Percentiles rank a stretch among this genome's conserved stretches.
Conservation (phyloP, 2,888 invertebrate genomes). For the Epirrita christyi region DNA sequence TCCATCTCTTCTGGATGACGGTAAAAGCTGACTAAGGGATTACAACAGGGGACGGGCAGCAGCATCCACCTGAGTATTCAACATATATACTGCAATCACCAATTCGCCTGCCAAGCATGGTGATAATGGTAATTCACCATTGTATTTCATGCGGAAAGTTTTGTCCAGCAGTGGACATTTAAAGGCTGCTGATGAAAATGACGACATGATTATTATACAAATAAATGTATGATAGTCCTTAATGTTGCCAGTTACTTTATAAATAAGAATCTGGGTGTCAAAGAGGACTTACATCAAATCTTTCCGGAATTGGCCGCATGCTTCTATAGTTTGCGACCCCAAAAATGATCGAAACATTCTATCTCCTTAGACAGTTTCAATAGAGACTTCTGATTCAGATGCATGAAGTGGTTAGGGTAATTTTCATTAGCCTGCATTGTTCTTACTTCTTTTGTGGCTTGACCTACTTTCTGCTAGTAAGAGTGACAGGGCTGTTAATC, state of each 20-base stretch:
- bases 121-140: no score
- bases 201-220: not conserved
- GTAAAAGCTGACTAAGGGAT: no score
- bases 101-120: no score
- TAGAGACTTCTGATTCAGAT: no score
- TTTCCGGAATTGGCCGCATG: slow-evolving; percentile 77
- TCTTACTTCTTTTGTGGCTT: not conserved
- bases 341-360: slow-evolving; percentile 67
- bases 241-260: slow-evolving; percentile 21
- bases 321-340: slow-evolving; percentile 62
- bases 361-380: not conserved
- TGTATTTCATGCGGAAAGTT: no score
- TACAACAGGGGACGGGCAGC: no score
- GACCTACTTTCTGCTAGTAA: not conserved
- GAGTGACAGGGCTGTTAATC: not conserved
- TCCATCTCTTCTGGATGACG: no score
- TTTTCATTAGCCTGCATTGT: not conserved
- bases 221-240: slow-evolving; percentile 2
- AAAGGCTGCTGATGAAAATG: no score
- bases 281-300: slow-evolving; percentile 72
- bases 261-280: slow-evolving; percentile 26
- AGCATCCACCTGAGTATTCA: no score
- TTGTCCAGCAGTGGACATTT: no score
- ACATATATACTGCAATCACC: no score
- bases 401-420: no score